A percentile compares a stretch with the other conserved stretches of the same genome.
These are phyloP conservation scores for Tridacna gigas DNA, from an alignment of 2,888 invertebrate species.

Conservation along the genomic window DNA sequence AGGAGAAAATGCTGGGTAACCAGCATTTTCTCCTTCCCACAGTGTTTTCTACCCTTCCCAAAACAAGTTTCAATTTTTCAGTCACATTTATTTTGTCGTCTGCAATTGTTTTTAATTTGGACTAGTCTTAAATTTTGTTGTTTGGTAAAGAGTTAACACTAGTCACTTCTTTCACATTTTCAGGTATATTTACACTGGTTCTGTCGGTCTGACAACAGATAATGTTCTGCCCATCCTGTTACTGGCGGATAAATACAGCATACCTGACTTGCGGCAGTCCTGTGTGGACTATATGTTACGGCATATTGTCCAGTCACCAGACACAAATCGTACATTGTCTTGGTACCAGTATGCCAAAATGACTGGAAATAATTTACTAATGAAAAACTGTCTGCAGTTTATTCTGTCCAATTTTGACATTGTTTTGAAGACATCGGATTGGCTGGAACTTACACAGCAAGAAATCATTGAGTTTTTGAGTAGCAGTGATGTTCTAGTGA, in stretches of 20 bases:
- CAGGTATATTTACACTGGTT: constrained; percentile 79
- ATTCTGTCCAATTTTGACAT: constrained; percentile 80
- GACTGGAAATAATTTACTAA: constrained; percentile 73
- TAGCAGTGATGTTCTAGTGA: constrained; percentile 76
- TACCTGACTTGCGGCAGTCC: constrained; percentile 77
- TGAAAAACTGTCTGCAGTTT: constrained; percentile 74
- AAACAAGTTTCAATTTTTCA: too few species aligned
- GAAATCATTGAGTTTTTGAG: constrained; percentile 77
- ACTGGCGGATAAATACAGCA: constrained; percentile 78
- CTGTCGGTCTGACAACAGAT: constrained; percentile 73
- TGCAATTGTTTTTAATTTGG: too few species aligned
- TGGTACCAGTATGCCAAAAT: constrained; percentile 81
- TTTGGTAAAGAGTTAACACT: too few species aligned
- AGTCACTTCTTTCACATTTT: constrained; percentile 16
- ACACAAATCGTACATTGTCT: constrained; percentile 78
- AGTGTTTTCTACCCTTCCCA: neutral
- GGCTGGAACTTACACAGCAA: constrained; percentile 71
- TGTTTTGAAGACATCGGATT: constrained; percentile 76
- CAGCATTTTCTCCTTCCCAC: neutral
- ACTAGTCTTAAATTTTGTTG: too few species aligned
- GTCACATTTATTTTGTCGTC: too few species aligned
- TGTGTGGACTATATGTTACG: constrained; percentile 78
- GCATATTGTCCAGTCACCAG: constrained; percentile 79
- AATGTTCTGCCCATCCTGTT: constrained; percentile 76
- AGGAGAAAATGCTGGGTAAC: neutral